A percentile compares a stretch with the other conserved stretches of the same genome.
Evolutionary conservation across 2,797 vertebrate genomes (phyloP).

Genomic region (Oreochromis grahami): DNA sequence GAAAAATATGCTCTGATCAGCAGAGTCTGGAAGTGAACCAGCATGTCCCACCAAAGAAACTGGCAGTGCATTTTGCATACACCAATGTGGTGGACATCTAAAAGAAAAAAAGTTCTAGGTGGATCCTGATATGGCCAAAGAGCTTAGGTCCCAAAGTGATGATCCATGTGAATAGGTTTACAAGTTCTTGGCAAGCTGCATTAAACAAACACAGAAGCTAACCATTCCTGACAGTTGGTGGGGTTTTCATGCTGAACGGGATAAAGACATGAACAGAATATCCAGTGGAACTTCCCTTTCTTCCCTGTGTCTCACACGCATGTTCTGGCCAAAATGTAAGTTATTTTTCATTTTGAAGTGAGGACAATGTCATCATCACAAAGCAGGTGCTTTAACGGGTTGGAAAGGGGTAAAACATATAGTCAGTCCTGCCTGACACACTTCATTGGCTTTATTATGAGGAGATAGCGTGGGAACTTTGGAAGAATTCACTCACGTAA

Average conservation of each 20-base stretch:
- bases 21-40: background rate
- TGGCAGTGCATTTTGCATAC: background rate
- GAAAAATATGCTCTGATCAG: background rate
- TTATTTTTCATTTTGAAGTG: slow-evolving; percentile 46
- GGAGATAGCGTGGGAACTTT: slow-evolving; percentile 51
- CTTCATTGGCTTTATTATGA: slow-evolving; percentile 44
- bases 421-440: slow-evolving; percentile 29
- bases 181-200: slow-evolving; percentile 20
- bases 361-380: slow-evolving; percentile 40
- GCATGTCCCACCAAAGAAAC: background rate
- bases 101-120: background rate
- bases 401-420: slow-evolving; percentile 30
- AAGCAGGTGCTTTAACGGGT: slow-evolving; percentile 51
- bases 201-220: slow-evolving; percentile 52
- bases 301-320: background rate
- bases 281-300: slow-evolving; percentile 21
- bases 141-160: slow-evolving; percentile 4
- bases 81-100: background rate
- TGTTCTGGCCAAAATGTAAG: slow-evolving; percentile 14
- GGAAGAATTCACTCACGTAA: slow-evolving; percentile 40
- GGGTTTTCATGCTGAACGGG: slow-evolving; percentile 21
- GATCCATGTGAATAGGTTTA: slow-evolving; percentile 31
- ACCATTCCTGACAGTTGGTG: slow-evolving; percentile 46
- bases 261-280: slow-evolving; percentile 34
- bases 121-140: background rate